Evolutionary conservation across 35 echinoderm and acorn worm species (phyloP).

Genomic region (Eucidaris tribuloides): DNA sequence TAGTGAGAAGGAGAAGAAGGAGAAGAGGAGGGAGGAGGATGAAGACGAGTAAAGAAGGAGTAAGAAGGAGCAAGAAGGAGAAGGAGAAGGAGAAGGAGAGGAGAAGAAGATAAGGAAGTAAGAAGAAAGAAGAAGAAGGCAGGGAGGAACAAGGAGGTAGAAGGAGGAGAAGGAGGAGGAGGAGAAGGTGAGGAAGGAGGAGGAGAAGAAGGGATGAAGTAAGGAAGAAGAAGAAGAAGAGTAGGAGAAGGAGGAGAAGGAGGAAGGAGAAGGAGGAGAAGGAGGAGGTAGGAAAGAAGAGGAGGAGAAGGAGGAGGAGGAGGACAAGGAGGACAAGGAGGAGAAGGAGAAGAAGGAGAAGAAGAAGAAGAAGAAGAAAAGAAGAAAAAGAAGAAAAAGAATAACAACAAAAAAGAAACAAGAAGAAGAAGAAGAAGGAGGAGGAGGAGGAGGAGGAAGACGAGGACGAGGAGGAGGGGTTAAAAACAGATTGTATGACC

Average conservation of each 20-base stretch:
- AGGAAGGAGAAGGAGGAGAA: neutral
- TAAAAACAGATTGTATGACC: too few relatives aligned
- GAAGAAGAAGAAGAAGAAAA: neutral
- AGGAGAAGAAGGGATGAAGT: neutral
- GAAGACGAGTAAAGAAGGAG: neutral
- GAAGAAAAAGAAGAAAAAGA: neutral
- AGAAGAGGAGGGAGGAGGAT: neutral
- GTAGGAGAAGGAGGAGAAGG: neutral
- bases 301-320: neutral
- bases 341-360: neutral
- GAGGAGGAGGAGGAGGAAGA: neutral
- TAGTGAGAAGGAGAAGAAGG: neutral
- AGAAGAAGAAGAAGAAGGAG: neutral
- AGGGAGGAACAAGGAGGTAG: neutral
- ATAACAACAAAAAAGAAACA: neutral
- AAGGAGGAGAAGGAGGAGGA: neutral
- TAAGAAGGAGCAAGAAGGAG: neutral
- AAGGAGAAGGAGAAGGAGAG: neutral
- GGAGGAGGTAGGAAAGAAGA: neutral
- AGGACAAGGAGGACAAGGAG: neutral
- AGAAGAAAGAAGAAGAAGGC: neutral
- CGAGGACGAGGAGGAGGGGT: neutral
- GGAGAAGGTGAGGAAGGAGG: neutral
- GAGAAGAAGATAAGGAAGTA: neutral
- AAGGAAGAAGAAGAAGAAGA: neutral